A percentile compares a stretch with the other conserved stretches of the same genome.
Conservation (phyloP, 2,888 invertebrate species). For the Scaptomyza tumidula region DNA sequence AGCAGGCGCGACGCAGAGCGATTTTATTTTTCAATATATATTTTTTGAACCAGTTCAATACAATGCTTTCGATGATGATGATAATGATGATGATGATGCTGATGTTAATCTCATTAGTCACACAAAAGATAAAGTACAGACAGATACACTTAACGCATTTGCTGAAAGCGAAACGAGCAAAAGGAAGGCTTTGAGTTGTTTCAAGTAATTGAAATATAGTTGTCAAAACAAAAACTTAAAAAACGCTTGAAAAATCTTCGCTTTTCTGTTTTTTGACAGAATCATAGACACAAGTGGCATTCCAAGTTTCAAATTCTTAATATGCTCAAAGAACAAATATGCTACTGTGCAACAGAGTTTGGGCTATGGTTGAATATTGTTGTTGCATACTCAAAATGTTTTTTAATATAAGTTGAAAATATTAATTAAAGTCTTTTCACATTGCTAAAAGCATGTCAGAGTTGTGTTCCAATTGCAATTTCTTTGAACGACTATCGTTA, state of each 20-base stretch:
- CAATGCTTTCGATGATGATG: conserved; percentile 33
- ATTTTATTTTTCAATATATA: conserved; percentile 35
- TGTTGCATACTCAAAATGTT: neutral
- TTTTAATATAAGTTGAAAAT: too few relatives aligned
- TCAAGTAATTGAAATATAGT: conserved; percentile 48
- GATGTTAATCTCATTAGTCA: conserved; percentile 45
- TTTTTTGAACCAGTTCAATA: conserved; percentile 32
- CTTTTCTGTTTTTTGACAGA: conserved; percentile 39
- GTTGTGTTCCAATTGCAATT: too few relatives aligned
- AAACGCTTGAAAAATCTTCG: conserved; percentile 41
- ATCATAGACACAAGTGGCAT: conserved; percentile 45
- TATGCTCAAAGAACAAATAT: neutral
- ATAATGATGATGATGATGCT: conserved; percentile 40
- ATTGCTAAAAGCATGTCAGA: too few relatives aligned
- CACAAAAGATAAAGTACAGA: conserved; percentile 9
- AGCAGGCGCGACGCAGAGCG: conserved; percentile 8
- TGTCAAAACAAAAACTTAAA: conserved; percentile 54
- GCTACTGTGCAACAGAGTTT: neutral
- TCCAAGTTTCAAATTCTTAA: conserved; percentile 14
- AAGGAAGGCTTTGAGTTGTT: conserved; percentile 27
- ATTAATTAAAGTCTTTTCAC: too few relatives aligned
- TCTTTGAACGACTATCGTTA: too few relatives aligned
- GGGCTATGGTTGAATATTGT: neutral
- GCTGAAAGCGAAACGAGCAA: conserved; percentile 15
- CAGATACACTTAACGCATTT: conserved; percentile 12